These are phyloP conservation scores for Oriolus oriolus DNA, from an alignment of 2,113 vertebrate species.

Conservation along the genomic window DNA sequence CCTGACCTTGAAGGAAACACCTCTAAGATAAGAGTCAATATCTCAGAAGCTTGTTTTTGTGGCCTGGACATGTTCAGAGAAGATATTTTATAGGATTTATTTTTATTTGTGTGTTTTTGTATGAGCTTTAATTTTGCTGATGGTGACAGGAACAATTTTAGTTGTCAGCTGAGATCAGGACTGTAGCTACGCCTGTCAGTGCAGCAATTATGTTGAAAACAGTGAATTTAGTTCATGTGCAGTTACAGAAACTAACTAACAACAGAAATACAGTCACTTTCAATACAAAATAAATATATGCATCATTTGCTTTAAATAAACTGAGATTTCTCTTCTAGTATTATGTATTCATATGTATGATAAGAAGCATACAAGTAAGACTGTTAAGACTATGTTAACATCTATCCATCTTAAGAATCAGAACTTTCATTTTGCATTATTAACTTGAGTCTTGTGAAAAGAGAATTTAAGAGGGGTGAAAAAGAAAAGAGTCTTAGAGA, in stretches of 20 bases:
- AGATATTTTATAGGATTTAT: conserved; percentile 43
- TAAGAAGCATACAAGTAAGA: neutral
- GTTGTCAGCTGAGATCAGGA: conserved; percentile 59
- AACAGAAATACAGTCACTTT: neutral
- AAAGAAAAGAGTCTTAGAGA: neutral
- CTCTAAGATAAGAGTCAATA: conserved; percentile 15
- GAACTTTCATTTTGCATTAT: neutral
- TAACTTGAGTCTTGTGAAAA: neutral
- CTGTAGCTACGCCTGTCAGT: conserved; percentile 10
- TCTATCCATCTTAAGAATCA: neutral
- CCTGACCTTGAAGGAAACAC: conserved; percentile 38
- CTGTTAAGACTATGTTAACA: neutral
- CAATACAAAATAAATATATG: neutral
- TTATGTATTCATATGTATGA: neutral
- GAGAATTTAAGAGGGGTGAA: neutral
- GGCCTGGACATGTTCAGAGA: conserved; percentile 43
- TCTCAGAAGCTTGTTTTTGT: conserved; percentile 33
- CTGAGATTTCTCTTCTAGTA: neutral
- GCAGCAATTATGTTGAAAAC: conserved; percentile 49
- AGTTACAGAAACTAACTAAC: neutral
- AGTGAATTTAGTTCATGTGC: neutral
- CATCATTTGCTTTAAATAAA: neutral
- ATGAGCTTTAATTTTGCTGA: conserved; percentile 60
- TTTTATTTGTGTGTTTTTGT: conserved; percentile 38
- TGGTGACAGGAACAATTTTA: conserved; percentile 49